phyloP scores from a whole-genome alignment of 2,113 vertebrate genomes.

The Agapornis roseicollis region DNA sequence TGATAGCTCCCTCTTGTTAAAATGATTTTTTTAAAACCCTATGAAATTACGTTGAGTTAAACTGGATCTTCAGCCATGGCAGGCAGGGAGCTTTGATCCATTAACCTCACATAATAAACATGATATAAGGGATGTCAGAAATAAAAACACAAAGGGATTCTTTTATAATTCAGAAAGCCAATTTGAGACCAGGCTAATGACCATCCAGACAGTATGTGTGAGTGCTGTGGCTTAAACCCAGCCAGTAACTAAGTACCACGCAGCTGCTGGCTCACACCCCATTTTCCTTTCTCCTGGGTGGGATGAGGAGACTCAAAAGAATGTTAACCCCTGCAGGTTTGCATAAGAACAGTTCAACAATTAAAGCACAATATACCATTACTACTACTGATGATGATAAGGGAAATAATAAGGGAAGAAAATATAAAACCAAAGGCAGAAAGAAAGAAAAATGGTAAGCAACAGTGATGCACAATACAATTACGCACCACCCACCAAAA shows the following conservation, averaged over 20 bases:
- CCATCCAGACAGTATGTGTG: not conserved
- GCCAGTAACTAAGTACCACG: not conserved
- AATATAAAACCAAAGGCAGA: not conserved
- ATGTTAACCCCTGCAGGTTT: not conserved
- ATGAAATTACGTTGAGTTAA: not conserved
- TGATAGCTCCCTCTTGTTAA: not conserved
- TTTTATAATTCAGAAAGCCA: not conserved
- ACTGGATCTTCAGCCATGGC: not conserved
- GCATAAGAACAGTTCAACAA: not conserved
- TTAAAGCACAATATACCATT: not conserved
- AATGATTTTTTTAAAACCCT: not conserved
- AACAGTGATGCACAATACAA: not conserved
- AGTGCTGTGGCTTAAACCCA: not conserved
- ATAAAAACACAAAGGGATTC: not conserved
- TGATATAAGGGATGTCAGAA: not conserved
- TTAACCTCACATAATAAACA: not conserved
- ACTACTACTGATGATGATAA: not conserved
- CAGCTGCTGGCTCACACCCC: not conserved
- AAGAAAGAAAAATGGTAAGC: not conserved
- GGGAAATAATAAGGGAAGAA: not conserved
- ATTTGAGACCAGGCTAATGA: not conserved
- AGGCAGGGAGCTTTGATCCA: not conserved
- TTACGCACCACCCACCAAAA: not conserved
- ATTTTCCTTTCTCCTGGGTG: not conserved
- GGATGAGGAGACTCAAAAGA: not conserved